A percentile compares a stretch with the other conserved stretches of the same genome.
These are phyloP conservation scores for Liparis tanakae DNA, from an alignment of 2,797 vertebrate genomes.

Conservation along the genomic window DNA sequence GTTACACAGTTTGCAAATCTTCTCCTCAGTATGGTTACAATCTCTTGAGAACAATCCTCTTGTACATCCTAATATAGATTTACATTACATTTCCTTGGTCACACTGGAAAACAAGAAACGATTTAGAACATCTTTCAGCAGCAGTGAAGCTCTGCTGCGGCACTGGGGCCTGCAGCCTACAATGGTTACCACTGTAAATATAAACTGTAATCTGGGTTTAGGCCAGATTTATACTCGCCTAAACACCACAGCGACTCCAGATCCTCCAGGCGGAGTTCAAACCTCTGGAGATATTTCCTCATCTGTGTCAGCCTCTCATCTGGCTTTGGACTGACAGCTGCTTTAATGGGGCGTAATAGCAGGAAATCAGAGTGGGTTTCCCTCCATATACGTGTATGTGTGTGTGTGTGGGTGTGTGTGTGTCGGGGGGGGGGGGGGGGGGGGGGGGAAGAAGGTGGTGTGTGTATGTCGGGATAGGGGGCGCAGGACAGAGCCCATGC, in stretches of 20 bases:
- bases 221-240: slow-evolving; percentile 64
- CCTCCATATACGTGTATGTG: slow-evolving; percentile 62
- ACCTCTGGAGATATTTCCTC: slow-evolving; percentile 77
- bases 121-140: slow-evolving; percentile 28
- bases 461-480: slow-evolving; percentile 33
- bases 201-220: slow-evolving; percentile 67
- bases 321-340: slow-evolving; percentile 83
- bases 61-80: slow-evolving; percentile 33
- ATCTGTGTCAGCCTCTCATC: slow-evolving; percentile 84
- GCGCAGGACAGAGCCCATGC: slow-evolving; percentile 72
- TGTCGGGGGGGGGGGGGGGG: no score
- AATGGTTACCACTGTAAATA: slow-evolving; percentile 63
- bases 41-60: slow-evolving; percentile 7
- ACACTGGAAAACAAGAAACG: slow-evolving; percentile 17
- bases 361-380: slow-evolving; percentile 85
- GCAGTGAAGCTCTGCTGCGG: slow-evolving; percentile 41
- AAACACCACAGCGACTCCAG: slow-evolving; percentile 62
- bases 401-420: slow-evolving; percentile 26
- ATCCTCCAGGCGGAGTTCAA: slow-evolving; percentile 66
- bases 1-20: neutral
- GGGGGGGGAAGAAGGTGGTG: slow-evolving; percentile 27
- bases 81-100: slow-evolving; percentile 26
- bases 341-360: slow-evolving; percentile 86
- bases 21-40: neutral
- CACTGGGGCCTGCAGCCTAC: slow-evolving; percentile 12